Conservation (phyloP, 2,888 invertebrate genomes). For the Pammene fasciana region DNA sequence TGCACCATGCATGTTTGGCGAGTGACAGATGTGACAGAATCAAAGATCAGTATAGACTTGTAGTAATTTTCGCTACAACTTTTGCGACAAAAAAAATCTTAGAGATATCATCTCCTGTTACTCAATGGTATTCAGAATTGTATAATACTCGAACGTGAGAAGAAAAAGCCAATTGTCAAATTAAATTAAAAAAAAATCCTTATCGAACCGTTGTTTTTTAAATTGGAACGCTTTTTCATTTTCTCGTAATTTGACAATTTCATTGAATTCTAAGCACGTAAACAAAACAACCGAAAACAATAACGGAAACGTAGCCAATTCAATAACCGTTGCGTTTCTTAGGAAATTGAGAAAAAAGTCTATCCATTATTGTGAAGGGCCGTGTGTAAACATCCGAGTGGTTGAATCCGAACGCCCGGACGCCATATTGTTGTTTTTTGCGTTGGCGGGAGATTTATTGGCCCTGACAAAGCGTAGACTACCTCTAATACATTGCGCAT, state of each 20-base stretch:
- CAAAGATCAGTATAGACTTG: too few species aligned
- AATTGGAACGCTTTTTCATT: constrained; percentile 23
- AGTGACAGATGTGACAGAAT: too few species aligned
- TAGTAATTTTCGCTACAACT: too few species aligned
- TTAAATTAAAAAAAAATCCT: not conserved
- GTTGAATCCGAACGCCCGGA: constrained; percentile 61
- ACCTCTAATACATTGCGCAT: not conserved
- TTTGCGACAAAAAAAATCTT: too few species aligned
- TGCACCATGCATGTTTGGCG: too few species aligned
- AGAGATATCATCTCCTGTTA: too few species aligned
- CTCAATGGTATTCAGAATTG: too few species aligned
- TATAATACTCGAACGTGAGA: too few species aligned
- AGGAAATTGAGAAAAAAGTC: constrained; percentile 59
- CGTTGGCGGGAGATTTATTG: constrained; percentile 74
- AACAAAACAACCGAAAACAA: constrained; percentile 48
- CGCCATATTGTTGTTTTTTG: constrained; percentile 65
- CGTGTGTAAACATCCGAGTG: constrained; percentile 78
- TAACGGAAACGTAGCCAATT: constrained; percentile 51
- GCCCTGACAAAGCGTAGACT: constrained; percentile 69
- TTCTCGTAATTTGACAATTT: constrained; percentile 54
- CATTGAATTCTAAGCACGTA: constrained; percentile 47
- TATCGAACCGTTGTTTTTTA: not conserved
- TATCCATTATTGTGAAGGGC: constrained; percentile 56
- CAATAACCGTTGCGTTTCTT: constrained; percentile 53
- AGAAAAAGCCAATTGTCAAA: too few species aligned